Base-by-base conservation (phyloP, 2,888 invertebrate species). In the Orthosia gracilis region DNA sequence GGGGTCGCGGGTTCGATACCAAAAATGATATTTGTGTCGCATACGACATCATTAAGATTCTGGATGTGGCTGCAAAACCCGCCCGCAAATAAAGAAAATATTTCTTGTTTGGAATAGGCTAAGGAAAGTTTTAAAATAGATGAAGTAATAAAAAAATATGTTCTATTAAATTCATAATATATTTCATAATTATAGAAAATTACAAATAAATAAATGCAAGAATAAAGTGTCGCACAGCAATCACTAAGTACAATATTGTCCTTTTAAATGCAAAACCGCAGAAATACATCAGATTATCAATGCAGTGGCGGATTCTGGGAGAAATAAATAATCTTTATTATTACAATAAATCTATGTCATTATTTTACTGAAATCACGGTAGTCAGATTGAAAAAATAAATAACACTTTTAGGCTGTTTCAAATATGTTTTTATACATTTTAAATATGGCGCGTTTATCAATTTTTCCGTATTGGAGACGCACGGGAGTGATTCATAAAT, bases 161-260 rank as follows among this genome's bases (percentile, higher is more conserved):
- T 13, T 61, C 5, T 26, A 26, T 54, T 61, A 21, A 40, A 40
- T 61, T 80, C 13, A 26, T 18, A 7, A 63, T 78, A 57, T 72
- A 68, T 80, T 83, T 61, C 45, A 64, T 47, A 78, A 1, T 31
- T n/a, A 23, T 47, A 63, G 21, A 31, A 45, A 26, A 52, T 58
- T 23, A 77, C 12, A 49, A 54, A 54, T 54, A 59, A 74, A 82
- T 67, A 78, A 71, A 69, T 83, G 65, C 68, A 78, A 52, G n/a
- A 17, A 47, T 61, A 50, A 52, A 47, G 31, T 64, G 59, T 68
- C 15, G 21, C 26, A 23, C 17, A 40, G 50, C 26, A 66, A 59
- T 23, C 78, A 58, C 54, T 31, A 15, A 66, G 57, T 54, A 78
- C 40, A 62, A 52, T 50, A 59, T 40, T 40, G 21, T 76, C 18